Evolutionary conservation across 2,888 invertebrate species (phyloP).

Genomic region (Eucera pruinosa): DNA sequence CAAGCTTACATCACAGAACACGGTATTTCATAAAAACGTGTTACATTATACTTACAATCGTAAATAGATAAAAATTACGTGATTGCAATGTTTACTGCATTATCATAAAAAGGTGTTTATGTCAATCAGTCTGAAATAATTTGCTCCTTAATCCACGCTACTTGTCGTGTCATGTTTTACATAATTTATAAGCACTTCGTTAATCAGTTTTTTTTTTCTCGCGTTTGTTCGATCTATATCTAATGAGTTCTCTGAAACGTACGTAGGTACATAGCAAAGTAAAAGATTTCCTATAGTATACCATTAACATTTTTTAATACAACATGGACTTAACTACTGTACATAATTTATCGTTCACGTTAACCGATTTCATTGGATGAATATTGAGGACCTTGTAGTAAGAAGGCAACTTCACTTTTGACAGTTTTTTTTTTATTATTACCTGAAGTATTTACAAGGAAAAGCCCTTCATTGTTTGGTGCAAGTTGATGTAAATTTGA

Average conservation of each 20-base stretch:
- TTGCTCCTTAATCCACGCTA: not conserved
- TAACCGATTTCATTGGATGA: not conserved
- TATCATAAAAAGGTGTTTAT: no score
- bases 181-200: slow-evolving; percentile 5
- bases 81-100: no score
- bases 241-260: not conserved
- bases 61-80: no score
- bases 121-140: not conserved
- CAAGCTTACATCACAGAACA: no score
- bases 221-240: not conserved
- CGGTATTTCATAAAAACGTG: no score
- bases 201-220: slow-evolving; percentile 9
- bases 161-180: not conserved
- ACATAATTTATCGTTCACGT: not conserved
- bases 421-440: no score
- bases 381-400: no score
- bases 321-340: not conserved
- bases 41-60: no score
- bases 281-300: not conserved
- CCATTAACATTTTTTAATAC: not conserved
- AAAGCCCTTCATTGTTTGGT: no score
- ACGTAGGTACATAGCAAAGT: not conserved
- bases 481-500: no score
- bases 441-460: no score
- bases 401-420: no score